phyloP scores from a whole-genome alignment of 2,113 vertebrate genomes.

The Corynorhinus townsendii region DNA sequence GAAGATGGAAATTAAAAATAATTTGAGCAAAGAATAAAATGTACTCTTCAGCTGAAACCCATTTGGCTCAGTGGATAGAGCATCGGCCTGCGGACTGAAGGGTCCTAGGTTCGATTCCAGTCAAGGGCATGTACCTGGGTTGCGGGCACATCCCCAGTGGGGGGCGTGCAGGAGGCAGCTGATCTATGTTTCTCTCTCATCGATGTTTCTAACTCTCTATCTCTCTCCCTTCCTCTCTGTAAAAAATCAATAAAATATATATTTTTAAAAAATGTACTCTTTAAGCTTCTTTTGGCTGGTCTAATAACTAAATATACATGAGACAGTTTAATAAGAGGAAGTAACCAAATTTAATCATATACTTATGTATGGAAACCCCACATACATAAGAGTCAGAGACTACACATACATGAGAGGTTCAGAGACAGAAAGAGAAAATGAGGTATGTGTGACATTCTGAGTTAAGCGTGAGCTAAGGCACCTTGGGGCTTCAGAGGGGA shows the following conservation, averaged over 20 bases:
- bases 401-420: neutral
- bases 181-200: too few relatives aligned
- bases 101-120: too few relatives aligned
- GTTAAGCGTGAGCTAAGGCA: neutral
- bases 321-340: neutral
- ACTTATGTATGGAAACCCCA: neutral
- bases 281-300: neutral
- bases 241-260: too few relatives aligned
- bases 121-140: too few relatives aligned
- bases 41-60: too few relatives aligned
- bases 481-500: neutral
- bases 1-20: neutral
- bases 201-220: too few relatives aligned
- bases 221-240: too few relatives aligned
- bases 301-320: neutral
- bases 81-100: too few relatives aligned
- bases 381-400: neutral
- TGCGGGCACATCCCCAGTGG: too few relatives aligned
- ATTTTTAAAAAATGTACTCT: neutral
- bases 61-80: too few relatives aligned
- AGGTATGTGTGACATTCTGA: neutral
- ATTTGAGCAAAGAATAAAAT: neutral
- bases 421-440: neutral
- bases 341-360: neutral
- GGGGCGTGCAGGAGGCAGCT: too few relatives aligned